Conservation (phyloP, 1,140 invertebrate species). For the Lordiphosa stackelbergi region DNA sequence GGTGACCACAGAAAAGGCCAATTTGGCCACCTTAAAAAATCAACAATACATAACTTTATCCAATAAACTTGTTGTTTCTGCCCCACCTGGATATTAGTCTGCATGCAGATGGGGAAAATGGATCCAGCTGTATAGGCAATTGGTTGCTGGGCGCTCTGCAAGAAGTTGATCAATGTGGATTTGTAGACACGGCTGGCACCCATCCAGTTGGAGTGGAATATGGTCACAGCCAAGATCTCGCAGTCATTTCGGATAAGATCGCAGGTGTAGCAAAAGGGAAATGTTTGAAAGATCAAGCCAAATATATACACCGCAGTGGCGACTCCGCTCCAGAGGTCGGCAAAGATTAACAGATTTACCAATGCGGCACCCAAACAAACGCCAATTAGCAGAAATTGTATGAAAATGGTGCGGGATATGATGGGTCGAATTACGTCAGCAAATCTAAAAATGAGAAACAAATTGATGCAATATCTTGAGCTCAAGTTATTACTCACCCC, state of each 20-base stretch:
- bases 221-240: slow-evolving; percentile 11
- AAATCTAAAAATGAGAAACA: slow-evolving; percentile 1
- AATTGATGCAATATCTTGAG: background rate
- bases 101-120: slow-evolving; percentile 38
- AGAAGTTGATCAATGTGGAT: slow-evolving; percentile 20
- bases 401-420: background rate
- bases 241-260: slow-evolving; percentile 41
- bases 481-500: background rate
- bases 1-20: slow-evolving; percentile 34
- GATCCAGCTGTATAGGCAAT: slow-evolving; percentile 40
- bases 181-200: slow-evolving; percentile 27
- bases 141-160: slow-evolving; percentile 23
- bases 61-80: too few species aligned
- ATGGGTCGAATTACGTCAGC: slow-evolving; percentile 2
- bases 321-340: slow-evolving; percentile 20
- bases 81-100: slow-evolving; percentile 39
- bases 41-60: too few species aligned
- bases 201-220: slow-evolving; percentile 46
- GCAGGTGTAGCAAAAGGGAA: slow-evolving; percentile 47
- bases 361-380: slow-evolving; percentile 15
- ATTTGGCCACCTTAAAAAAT: slow-evolving; percentile 21
- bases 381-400: slow-evolving; percentile 43
- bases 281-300: slow-evolving; percentile 30
- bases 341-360: slow-evolving; percentile 42
- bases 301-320: slow-evolving; percentile 17